Conservation (phyloP, 2,888 invertebrate species). For the Brachyptera risi region DNA sequence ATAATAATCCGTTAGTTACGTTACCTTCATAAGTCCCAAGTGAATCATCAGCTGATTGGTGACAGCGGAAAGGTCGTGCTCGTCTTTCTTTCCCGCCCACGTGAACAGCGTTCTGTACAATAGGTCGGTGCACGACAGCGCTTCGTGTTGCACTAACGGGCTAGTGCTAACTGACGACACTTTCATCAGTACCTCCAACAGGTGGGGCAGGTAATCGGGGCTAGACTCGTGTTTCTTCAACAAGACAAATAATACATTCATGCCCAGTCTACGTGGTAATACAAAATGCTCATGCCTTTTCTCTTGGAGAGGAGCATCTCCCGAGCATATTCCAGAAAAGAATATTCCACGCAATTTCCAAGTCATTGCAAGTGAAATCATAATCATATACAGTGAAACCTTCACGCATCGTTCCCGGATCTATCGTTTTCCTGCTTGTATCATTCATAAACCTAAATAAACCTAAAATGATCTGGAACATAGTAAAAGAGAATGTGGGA, state of each 20-base stretch:
- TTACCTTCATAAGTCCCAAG: conserved; percentile 70
- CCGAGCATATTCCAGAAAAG: not conserved
- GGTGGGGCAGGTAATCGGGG: not conserved
- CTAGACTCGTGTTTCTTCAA: not conserved
- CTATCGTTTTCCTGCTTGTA: no score
- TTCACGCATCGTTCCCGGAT: no score
- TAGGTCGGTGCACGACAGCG: conserved; percentile 47
- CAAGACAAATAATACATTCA: not conserved
- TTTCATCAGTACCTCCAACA: conserved; percentile 47
- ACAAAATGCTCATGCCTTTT: no score
- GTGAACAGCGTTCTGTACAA: conserved; percentile 54
- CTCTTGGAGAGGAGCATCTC: not conserved
- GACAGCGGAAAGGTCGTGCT: conserved; percentile 51
- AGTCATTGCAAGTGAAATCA: no score
- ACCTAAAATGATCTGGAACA: no score
- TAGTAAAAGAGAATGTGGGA: no score
- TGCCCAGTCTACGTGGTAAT: no score
- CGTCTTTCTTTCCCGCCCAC: conserved; percentile 47
- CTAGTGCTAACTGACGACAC: conserved; percentile 54
- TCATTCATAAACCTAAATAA: no score
- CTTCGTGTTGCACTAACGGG: conserved; percentile 30
- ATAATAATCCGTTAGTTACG: no score
- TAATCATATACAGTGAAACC: no score
- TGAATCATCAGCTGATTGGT: conserved; percentile 63
- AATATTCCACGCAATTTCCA: no score